Base-by-base conservation (phyloP, 1,140 invertebrate genomes). In the Cotesia vestalis region DNA sequence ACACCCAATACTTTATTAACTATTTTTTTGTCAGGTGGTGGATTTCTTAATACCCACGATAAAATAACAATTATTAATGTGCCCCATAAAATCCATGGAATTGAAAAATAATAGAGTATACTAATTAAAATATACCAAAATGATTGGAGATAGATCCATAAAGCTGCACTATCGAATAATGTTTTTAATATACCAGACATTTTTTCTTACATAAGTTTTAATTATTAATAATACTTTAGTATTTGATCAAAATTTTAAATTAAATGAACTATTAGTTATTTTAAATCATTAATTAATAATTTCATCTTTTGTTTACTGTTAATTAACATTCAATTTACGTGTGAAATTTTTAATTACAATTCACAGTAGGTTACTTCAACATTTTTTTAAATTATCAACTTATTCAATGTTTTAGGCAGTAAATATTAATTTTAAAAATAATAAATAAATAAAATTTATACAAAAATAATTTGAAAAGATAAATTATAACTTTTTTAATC, bases 1-100 rank as follows among this genome's bases (percentile, higher is more conserved):
- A 82, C 73, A 6, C 88, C 88, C 66, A 89, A 75, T 61, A 89
- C 81, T 76, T 86, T 77, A 68, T 86, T 81, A 4, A 88, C 81
- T 40, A 72, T 71, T 38, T 67, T 75, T 55, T 63, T 36, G 67
- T 78, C 67, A 20, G 88, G 85, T 12, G 80, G 75, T 69, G 85
- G 84, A 53, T 87, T 75, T 78, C 79, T 79, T 27, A 55, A 38
- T 53, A 84, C 52, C 66, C 67, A 78, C 60, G 84, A 63, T 20
- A 69, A 61, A 40, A 81, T 20, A 52, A 75, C 4, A 38, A 82
- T 64, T 40, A 76, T 35, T 2, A 85, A 8, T 17, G 74, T 64
- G 63, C 78, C 77, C 83, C 83, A 85, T 68, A 82, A 14, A 46
- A 84, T 73, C 82, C 83, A 84, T 62, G 83, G 83, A 66, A 84